Base-by-base conservation (phyloP, 92 coral and sea anemone species). In the Galaxea fascicularis region DNA sequence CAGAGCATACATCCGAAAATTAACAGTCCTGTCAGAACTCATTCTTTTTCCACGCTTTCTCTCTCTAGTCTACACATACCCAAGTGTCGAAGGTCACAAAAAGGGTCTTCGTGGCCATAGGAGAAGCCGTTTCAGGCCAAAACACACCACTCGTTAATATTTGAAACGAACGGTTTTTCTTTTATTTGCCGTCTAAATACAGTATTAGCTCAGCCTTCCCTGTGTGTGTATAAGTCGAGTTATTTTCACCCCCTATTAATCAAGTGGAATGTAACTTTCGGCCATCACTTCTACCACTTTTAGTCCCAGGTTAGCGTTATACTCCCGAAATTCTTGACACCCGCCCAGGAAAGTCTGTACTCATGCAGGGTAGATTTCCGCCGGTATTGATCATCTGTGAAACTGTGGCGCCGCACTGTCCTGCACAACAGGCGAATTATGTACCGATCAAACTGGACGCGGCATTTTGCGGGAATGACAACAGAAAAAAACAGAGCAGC, bases 41-140 rank as follows among this genome's bases (percentile, higher is more conserved):
- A 54, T 54, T 54, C 60, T 54, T 12, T 54, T 54, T 54, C 60
- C 60, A 54, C 60, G 60, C 60, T 54, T n/a, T 54, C 60, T 54
- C 60, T 54, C 60, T 54, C 60, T 54, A n/a, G 60, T 54, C 60
- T 54, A 54, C 60, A 54, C 60, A 54, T 54, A 54, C 60, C 60
- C 60, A 54, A 54, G 1, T 54, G 60, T 54, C 17, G 60, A 54
- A 54, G 60, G 60, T 54, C 5, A 54, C 12, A 54, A 54, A 54
- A 54, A 54, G 12, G 12, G 60, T 54, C 18, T 54, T 54, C 60
- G 12, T 54, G 60, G 12, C 17, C 60, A 54, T n/a, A 54, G 60
- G 17, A 54, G 60, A 12, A 54, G 60, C 60, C 60, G 60, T 54
- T 54, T 54, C 60, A 54, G 18, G 12, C 60, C 60, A 4, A 54